These are phyloP conservation scores for Callocephalon fimbriatum DNA, from an alignment of 2,113 vertebrate genomes.

Conservation along the genomic window DNA sequence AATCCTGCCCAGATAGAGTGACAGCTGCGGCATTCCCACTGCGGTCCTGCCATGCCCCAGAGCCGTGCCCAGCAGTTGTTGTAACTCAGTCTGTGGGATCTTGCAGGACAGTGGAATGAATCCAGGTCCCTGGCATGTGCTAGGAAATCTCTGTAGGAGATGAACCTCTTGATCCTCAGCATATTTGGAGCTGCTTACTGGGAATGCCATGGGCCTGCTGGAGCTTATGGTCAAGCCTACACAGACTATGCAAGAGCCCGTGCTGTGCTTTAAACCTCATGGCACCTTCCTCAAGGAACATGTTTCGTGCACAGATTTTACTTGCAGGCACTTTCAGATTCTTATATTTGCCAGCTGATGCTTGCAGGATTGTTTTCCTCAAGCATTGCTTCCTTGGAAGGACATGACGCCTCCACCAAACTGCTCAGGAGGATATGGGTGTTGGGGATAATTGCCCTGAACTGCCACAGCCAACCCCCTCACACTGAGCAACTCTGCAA, in stretches of 20 bases:
- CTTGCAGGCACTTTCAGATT: not conserved
- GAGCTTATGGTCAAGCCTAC: not conserved
- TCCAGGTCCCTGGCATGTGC: not conserved
- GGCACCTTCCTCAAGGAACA: not conserved
- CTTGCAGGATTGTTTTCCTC: not conserved
- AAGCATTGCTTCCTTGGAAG: not conserved
- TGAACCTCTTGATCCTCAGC: not conserved
- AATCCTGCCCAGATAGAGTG: not conserved
- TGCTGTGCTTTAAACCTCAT: not conserved
- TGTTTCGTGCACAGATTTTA: not conserved
- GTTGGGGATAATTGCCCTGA: not conserved
- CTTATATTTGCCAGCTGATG: not conserved
- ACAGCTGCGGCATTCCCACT: slow-evolving; percentile 18
- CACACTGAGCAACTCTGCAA: not conserved
- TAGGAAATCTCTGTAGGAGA: not conserved
- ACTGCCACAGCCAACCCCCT: not conserved
- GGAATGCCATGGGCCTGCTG: not conserved
- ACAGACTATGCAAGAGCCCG: not conserved
- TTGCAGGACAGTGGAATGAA: slow-evolving; percentile 20
- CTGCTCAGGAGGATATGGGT: not conserved
- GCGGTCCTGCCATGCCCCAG: not conserved
- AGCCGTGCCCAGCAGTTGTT: slow-evolving; percentile 44
- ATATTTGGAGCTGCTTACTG: not conserved
- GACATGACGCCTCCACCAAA: not conserved
- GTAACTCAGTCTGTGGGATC: not conserved